These are phyloP conservation scores for Pseudomyrmex cubaensis DNA, from an alignment of 1,140 invertebrate genomes.

Conservation along the genomic window DNA sequence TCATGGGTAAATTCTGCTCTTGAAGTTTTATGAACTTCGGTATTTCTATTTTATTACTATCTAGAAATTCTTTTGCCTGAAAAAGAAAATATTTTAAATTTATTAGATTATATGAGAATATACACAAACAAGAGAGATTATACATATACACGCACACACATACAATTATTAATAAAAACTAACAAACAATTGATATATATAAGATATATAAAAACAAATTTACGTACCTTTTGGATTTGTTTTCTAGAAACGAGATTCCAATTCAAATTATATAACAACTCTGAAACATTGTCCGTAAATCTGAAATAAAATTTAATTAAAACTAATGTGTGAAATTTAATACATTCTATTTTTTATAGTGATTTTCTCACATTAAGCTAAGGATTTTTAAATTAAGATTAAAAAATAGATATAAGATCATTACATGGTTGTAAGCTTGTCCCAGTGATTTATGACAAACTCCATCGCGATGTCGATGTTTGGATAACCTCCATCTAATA, in stretches of 20 bases:
- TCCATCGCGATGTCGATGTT: background rate
- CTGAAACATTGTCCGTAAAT: background rate
- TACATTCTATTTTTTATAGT: too few relatives aligned
- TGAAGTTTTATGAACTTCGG: background rate
- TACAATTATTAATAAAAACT: background rate
- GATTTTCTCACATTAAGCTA: too few relatives aligned
- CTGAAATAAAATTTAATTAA: constrained; percentile 14
- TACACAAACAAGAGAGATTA: background rate
- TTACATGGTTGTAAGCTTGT: constrained; percentile 10
- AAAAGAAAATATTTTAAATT: constrained; percentile 6
- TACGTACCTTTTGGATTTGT: constrained; percentile 20
- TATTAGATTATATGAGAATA: background rate
- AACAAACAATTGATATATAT: background rate
- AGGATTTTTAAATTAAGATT: too few relatives aligned
- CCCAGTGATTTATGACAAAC: constrained; percentile 30
- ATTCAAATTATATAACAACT: constrained; percentile 1
- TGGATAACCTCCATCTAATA: constrained; percentile 9
- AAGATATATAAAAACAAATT: background rate
- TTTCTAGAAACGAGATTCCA: constrained; percentile 24
- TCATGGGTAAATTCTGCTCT: constrained; percentile 2
- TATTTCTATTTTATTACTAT: background rate
- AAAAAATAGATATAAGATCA: background rate
- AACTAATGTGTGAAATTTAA: background rate
- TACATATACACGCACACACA: background rate
- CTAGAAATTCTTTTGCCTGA: background rate